Base-by-base conservation (phyloP, 2,888 invertebrate genomes). In the Arctia plantaginis region DNA sequence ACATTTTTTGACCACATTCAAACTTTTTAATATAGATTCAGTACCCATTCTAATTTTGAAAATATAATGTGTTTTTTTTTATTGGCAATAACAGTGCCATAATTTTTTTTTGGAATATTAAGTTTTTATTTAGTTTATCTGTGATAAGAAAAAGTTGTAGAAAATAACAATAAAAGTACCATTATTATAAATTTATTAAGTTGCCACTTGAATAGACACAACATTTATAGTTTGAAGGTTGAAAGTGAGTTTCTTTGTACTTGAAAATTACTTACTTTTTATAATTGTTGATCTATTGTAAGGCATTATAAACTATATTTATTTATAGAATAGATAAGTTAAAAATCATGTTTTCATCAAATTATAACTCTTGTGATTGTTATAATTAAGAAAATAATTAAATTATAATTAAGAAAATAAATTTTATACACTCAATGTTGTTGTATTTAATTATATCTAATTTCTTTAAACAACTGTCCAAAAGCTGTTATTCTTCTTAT, bases 161-260 rank as follows among this genome's bases (percentile, higher is more conserved):
- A n/a, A n/a, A n/a, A n/a, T n/a, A 44, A 20, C 33, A 23, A 30
- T 30, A 67, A 18, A 44, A 44, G 15, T 12, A 13, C 10, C 6
- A n/a, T 18, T 66, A 41, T 18, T 27, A 47, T 23, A 33, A 67
- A 62, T 30, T 30, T 62, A 62, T 30, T 2, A 62, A 62, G 30
- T 67, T 8, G n/a, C 8, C 15, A 7, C 8, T 69, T 55, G 10
- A 41, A 51, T 41, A 18, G 27, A 51, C 23, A 27, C 39, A 51
- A 35, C n/a, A 44, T 27, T 66, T 35, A 41, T 35, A 51, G 27
- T 44, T 20, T 67, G 66, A 67, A 72, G 59, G 59, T 72, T 67
- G n/a, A 59, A 51, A 44, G 12, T 30, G 20, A 66, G 55, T 67
- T 72, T 72, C 66, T 41, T 39, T 67, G 41, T 72, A 59, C 66